Evolutionary conservation across 2,113 vertebrate genomes (phyloP).

Genomic region (Ariopsis seemanni): DNA sequence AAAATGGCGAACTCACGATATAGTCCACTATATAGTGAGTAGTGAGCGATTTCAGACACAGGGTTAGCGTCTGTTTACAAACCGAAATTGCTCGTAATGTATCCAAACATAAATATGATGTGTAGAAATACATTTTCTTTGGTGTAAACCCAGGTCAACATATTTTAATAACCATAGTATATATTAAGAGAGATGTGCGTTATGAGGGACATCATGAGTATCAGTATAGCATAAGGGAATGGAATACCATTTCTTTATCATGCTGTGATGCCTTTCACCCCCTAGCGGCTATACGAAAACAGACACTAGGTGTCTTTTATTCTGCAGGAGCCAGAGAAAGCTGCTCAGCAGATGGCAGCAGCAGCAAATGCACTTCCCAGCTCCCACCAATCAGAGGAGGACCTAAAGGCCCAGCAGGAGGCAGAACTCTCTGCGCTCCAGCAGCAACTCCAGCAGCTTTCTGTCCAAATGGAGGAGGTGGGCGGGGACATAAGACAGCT

Average conservation of each 20-base stretch:
- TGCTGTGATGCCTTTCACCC: background rate
- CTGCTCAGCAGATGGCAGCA: constrained; percentile 64
- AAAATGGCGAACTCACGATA: too few species aligned
- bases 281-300: background rate
- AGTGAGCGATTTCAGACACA: too few species aligned
- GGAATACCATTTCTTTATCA: background rate
- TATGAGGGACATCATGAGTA: background rate
- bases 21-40: too few species aligned
- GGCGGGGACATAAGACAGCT: constrained; percentile 73
- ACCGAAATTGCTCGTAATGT: too few species aligned
- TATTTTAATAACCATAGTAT: background rate
- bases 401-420: constrained; percentile 72
- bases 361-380: constrained; percentile 59
- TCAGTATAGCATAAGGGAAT: background rate
- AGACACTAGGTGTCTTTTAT: background rate
- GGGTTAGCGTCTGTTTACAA: too few species aligned
- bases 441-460: constrained; percentile 75
- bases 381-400: constrained; percentile 70
- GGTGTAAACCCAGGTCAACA: background rate
- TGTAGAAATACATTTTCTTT: background rate
- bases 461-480: constrained; percentile 70
- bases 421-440: constrained; percentile 72
- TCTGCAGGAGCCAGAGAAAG: constrained; percentile 66
- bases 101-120: background rate
- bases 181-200: background rate